Evolutionary conservation across 2,113 vertebrate genomes (phyloP), one percentile per base, ranked within the genome.

Genomic region (Charina bottae): DNA sequence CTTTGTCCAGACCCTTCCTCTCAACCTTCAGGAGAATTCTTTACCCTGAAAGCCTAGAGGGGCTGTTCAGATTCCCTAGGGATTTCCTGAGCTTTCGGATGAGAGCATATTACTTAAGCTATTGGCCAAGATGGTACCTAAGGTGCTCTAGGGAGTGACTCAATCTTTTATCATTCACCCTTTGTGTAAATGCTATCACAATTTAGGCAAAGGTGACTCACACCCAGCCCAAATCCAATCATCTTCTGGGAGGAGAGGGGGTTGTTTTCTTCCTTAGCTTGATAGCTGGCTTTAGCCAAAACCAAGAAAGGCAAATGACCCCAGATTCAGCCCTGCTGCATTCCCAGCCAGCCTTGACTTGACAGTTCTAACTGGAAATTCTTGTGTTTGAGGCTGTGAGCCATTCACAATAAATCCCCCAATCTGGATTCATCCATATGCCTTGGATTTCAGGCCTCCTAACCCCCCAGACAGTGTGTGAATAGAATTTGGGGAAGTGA

Each of bases 151-250:
- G 21, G n/a, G 21, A 84, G 46, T 92, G 91, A 92, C 91, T 92
- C 91, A 92, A 12, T 42, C 72, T 64, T 68, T 89, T 92, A 92
- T 92, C 87, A 62, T 56, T 21, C 46, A 54, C 21, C 68, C 72
- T 89, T 92, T 92, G 91, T 92, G 87, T 89, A 54, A 92, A 84
- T 89, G 78, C 87, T 92, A 89, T 92, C 91, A 84, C 87, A 26
- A 42, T 89, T n/a, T 21, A 64, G 72, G 46, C 87, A 89, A 55
- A 92, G 78, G 46, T 92, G 87, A 89, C 91, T 92, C 91, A 92
- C 26, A 62, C 19, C 42, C 54, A 53, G 55, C 86, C 55, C 68
- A 88, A 92, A 92, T 92, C 87, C 87, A 92, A 89, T 92, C 87
- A 92, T 85, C 62, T 53, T 13, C 12, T 91, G 49, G 84, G 60